Evolutionary conservation across 2,113 vertebrate genomes (phyloP).

Genomic region (Pontoporia blainvillei): DNA sequence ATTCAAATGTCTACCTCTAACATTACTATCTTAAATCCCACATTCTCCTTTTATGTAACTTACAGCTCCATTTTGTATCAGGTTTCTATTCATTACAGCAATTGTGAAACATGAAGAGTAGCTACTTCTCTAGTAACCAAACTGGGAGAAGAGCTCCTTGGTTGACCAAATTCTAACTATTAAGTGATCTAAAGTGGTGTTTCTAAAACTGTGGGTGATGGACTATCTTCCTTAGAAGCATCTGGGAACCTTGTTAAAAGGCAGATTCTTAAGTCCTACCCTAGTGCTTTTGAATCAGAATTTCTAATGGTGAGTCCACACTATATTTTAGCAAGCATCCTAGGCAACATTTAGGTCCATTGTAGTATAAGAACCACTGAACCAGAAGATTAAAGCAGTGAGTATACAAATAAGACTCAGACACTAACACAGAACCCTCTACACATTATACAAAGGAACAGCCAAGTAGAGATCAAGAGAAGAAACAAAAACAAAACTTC

Average conservation of each 20-base stretch:
- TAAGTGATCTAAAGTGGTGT: neutral
- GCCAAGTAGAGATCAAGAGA: neutral
- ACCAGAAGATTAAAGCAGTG: neutral
- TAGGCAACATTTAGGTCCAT: neutral
- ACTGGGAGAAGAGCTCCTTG: neutral
- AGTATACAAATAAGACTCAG: neutral
- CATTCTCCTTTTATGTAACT: neutral
- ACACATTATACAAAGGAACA: neutral
- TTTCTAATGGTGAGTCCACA: neutral
- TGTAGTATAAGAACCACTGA: neutral
- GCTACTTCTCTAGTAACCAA: neutral
- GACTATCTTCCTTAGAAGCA: neutral
- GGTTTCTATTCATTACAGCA: neutral
- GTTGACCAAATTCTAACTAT: neutral
- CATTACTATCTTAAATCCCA: neutral
- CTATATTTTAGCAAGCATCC: neutral
- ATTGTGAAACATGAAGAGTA: neutral
- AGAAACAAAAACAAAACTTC: neutral
- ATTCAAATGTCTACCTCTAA: neutral
- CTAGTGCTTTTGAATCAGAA: neutral
- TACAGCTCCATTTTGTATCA: neutral
- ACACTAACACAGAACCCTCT: neutral
- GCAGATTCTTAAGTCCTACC: neutral
- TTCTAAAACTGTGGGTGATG: neutral
- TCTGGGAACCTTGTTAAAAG: neutral